phyloP scores from a whole-genome alignment of 2,113 vertebrate species.

The Martes martes region DNA sequence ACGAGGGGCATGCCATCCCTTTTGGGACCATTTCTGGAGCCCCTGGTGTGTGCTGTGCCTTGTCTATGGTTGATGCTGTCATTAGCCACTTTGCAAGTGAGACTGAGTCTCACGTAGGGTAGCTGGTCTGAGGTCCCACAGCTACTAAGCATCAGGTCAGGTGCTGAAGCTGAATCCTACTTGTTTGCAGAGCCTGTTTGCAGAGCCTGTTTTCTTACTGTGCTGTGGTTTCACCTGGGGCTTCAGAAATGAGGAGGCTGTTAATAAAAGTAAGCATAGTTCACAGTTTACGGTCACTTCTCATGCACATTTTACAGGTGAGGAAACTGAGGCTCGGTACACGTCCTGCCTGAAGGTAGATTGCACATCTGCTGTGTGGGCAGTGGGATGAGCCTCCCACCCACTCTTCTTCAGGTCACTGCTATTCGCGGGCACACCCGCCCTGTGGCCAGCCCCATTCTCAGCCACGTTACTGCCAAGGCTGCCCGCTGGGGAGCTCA shows the following conservation, averaged over 20 bases:
- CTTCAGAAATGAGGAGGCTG: background rate
- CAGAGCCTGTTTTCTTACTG: background rate
- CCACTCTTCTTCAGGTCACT: no score
- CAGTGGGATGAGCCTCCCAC: no score
- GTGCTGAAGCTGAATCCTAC: background rate
- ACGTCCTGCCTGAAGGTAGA: background rate
- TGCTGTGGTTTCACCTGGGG: background rate
- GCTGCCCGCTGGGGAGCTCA: background rate
- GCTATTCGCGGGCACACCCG: accelerated
- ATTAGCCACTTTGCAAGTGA: background rate
- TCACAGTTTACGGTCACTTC: background rate
- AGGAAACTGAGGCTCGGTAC: background rate
- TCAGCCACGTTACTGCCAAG: background rate
- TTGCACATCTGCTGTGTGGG: background rate
- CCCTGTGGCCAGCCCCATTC: background rate
- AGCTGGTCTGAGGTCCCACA: background rate
- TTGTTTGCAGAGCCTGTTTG: background rate
- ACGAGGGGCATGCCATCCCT: no score
- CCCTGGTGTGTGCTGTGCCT: background rate
- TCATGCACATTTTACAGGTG: background rate
- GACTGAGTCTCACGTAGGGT: background rate
- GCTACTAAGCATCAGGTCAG: background rate
- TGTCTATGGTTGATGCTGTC: background rate
- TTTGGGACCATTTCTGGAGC: background rate
- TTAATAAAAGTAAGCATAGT: background rate